Conservation (phyloP, 2,888 invertebrate genomes). For the Thymelicus acteon region DNA sequence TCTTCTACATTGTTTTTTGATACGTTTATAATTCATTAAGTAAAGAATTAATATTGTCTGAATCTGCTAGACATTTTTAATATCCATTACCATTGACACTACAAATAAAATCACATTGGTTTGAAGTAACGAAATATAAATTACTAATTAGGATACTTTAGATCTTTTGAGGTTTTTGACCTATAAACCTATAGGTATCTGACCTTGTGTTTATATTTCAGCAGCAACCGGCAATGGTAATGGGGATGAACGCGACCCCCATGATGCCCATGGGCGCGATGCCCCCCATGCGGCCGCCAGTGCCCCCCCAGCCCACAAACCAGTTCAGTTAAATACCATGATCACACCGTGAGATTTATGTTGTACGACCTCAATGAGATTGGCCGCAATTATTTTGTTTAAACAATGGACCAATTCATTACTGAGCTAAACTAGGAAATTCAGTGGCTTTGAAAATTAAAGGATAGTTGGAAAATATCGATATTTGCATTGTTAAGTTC, state of each 20-base stretch:
- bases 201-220: constrained; percentile 48
- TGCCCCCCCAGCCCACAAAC: constrained; percentile 73
- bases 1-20: too few species aligned
- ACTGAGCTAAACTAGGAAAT: background rate
- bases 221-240: constrained; percentile 82
- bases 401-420: background rate
- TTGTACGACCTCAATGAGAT: constrained; percentile 11
- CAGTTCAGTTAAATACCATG: constrained; percentile 74
- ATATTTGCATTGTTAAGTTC: background rate
- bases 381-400: background rate
- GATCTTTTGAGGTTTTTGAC: background rate
- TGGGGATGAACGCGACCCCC: constrained; percentile 71
- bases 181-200: background rate
- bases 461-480: background rate
- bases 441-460: background rate
- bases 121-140: background rate
- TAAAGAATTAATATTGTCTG: too few species aligned
- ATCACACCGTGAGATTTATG: constrained; percentile 42
- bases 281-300: constrained; percentile 71
- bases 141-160: too few species aligned
- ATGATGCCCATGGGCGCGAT: constrained; percentile 70
- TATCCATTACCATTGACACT: too few species aligned
- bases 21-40: too few species aligned
- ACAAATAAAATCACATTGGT: background rate
- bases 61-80: too few species aligned